Conservation (phyloP, 2,888 invertebrate species). For the Amblyjoppa proteus region DNA sequence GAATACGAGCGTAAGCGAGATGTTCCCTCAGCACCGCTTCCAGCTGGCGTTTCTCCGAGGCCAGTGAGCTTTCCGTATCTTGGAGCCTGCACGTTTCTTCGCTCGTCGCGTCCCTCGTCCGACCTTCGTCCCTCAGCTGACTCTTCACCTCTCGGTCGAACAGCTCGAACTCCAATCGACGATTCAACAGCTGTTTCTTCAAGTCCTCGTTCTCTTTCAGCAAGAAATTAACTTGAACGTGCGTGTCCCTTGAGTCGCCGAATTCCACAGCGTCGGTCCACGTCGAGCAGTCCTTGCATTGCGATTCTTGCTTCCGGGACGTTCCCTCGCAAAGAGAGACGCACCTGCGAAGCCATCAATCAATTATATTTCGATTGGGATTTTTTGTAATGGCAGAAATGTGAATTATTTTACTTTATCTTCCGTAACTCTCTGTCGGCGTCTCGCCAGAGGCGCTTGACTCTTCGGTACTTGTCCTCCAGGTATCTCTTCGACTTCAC, state of each 20-base stretch:
- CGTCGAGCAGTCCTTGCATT: constrained; percentile 50
- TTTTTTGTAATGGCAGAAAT: background rate
- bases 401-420: constrained; percentile 70
- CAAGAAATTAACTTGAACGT: constrained; percentile 63
- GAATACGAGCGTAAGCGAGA: constrained; percentile 54
- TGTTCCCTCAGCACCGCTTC: constrained; percentile 68
- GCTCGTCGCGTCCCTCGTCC: constrained; percentile 52
- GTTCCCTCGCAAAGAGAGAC: constrained; percentile 23
- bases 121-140: constrained; percentile 64
- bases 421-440: constrained; percentile 71
- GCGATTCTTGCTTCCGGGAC: background rate
- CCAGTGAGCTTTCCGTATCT: constrained; percentile 61
- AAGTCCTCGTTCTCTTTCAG: constrained; percentile 73
- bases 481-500: constrained; percentile 70
- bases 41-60: constrained; percentile 69
- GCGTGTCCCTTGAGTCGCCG: constrained; percentile 53
- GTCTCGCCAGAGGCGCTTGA: constrained; percentile 72
- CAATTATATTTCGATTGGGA: background rate
- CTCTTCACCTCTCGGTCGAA: constrained; percentile 75
- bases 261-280: constrained; percentile 42
- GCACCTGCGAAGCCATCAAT: constrained; percentile 23
- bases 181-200: constrained; percentile 74
- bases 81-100: constrained; percentile 48
- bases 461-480: constrained; percentile 71
- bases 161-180: constrained; percentile 76